phyloP scores from a whole-genome alignment of 2,797 vertebrate species.

The Megaceryle alcyon region DNA sequence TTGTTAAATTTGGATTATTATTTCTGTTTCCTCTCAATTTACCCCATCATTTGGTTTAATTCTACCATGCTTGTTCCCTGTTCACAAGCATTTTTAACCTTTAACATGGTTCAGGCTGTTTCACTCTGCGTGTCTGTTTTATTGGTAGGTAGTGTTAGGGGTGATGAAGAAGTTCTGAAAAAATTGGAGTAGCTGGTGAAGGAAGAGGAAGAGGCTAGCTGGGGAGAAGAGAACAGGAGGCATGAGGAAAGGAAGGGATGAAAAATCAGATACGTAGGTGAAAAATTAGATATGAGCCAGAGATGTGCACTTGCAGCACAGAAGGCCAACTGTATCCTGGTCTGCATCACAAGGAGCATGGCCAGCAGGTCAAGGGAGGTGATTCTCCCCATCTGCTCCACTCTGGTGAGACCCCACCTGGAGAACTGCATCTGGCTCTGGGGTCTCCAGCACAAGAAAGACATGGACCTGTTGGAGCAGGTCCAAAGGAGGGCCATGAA shows the following conservation, averaged over 20 bases:
- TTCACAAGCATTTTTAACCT: neutral
- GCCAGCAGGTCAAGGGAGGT: neutral
- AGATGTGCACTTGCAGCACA: neutral
- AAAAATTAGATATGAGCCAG: neutral
- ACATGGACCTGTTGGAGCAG: neutral
- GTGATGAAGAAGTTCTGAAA: neutral
- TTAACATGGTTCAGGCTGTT: neutral
- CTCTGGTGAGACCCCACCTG: neutral
- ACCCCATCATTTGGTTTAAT: neutral
- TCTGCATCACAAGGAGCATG: neutral
- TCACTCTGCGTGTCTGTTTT: neutral
- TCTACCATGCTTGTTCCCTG: neutral
- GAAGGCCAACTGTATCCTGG: fast-evolving
- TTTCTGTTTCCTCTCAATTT: neutral
- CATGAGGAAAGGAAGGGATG: neutral
- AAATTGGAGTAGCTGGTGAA: neutral
- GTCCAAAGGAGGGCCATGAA: neutral
- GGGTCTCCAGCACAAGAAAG: neutral
- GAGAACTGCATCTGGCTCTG: neutral
- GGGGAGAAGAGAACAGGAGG: neutral
- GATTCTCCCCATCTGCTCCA: neutral
- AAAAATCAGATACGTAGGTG: neutral
- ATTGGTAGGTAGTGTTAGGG: neutral
- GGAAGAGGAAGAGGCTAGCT: neutral
- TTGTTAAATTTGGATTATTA: neutral